phyloP scores from a whole-genome alignment of 37 sponge, comb jelly and placozoan genomes.

The Oscarella lobularis region DNA sequence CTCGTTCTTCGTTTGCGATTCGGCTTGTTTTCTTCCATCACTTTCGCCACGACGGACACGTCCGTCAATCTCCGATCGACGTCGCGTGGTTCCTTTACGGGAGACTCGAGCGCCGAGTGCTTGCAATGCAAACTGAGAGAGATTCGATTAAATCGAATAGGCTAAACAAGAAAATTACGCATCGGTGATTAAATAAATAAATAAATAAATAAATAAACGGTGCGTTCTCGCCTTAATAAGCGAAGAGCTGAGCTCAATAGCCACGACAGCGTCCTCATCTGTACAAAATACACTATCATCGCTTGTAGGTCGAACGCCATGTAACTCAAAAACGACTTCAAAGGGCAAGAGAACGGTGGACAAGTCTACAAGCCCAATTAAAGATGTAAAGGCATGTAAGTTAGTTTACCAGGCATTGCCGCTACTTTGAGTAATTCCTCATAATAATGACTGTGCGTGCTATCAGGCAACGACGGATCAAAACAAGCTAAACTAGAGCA shows the following conservation, averaged over 20 bases:
- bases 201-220: too few species aligned
- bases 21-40: too few species aligned
- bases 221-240: background rate
- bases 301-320: background rate
- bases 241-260: background rate
- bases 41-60: background rate
- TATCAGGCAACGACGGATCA: slow-evolving; percentile 2
- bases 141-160: background rate
- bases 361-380: too few species aligned
- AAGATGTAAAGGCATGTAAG: background rate
- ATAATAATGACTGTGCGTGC: background rate
- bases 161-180: background rate
- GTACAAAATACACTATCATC: background rate
- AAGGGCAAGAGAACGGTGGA: background rate
- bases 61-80: background rate
- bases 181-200: background rate
- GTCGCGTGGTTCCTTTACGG: background rate
- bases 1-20: too few species aligned
- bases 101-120: background rate
- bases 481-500: background rate
- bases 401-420: background rate
- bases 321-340: background rate
- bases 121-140: slow-evolving; percentile 1
- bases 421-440: background rate
- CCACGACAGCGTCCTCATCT: background rate